Conservation (phyloP, 1,140 invertebrate species). For the Trichonephila clavata region DNA sequence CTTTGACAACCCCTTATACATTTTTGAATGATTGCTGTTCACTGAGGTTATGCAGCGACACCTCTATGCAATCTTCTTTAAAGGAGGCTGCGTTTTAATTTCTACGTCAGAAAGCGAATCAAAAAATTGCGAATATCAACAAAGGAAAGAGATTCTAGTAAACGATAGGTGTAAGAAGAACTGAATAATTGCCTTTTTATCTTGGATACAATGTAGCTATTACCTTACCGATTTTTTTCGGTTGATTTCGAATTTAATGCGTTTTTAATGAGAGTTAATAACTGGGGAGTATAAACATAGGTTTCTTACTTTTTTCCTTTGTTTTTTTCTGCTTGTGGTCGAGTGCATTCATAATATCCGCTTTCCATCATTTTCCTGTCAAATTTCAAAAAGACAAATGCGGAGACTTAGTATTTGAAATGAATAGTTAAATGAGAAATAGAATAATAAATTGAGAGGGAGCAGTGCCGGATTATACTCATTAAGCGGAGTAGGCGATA, state of each 20-base stretch:
- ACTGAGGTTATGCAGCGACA: neutral
- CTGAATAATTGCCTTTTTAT: neutral
- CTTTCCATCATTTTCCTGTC: neutral
- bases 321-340: neutral
- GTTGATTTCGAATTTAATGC: neutral
- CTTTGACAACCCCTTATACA: conserved; percentile 24
- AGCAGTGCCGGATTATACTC: no score
- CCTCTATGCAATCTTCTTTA: neutral
- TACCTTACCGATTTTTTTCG: neutral
- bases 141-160: neutral
- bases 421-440: no score
- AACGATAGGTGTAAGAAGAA: neutral
- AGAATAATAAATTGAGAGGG: no score
- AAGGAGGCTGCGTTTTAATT: neutral
- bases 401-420: neutral
- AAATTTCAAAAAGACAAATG: neutral
- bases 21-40: neutral
- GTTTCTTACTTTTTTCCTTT: neutral
- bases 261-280: conserved; percentile 6
- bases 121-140: neutral
- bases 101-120: neutral
- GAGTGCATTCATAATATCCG: neutral
- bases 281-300: neutral
- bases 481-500: no score
- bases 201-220: conserved; percentile 24